Base-by-base conservation (phyloP, 1,140 invertebrate genomes). In the Cotesia chilonis region DNA sequence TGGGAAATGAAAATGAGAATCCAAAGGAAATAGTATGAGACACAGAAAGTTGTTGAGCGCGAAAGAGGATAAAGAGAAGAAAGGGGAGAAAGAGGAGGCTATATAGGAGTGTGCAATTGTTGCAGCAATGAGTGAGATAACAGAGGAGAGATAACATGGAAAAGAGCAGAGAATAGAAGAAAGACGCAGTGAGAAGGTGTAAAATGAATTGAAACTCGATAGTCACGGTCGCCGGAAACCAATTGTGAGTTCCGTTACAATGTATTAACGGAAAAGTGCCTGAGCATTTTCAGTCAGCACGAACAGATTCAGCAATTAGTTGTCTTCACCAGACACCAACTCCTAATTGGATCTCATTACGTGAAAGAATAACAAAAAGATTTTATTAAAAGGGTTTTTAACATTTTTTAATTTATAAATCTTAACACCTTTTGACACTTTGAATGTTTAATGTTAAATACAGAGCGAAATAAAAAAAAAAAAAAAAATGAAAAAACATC, bases 11-110 rank as follows among this genome's bases (percentile, higher is more conserved):
- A 41, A 36, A 51, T 63, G 68, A 65, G 60, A 57, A 54, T 64
- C 65, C 51, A 67, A 75, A 75, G 73, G 41, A 70, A 54, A 68
- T 61, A 52, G 66, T 69, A 63, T 36, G 74, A 47, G 69, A 68
- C 67, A 72, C 47, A 65, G 74, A 69, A 52, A 68, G 65, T 68
- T 60, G 68, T 12, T 38, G 54, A 10, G 52, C 2, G 41, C 41
- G 41, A 47, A 10, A 12, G 7, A 20, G 54, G 12, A 12, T 52
- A 38, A 71, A 59, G 55, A 71, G 47, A 36, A 14, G 54, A 47
- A 51, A 14, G 52, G 17, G 35, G 37, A 17, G 59, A 59, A n/a
- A 66, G 4, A 20, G 20, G 14, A 41, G 47, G 17, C 57, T 59
- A 72, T 9, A 60, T 6, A 51, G 71, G 54, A 64, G 67, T 54